Evolutionary conservation across 2,113 vertebrate genomes (phyloP), one percentile per base, ranked within the genome.

Genomic region (Nettapus auritus): DNA sequence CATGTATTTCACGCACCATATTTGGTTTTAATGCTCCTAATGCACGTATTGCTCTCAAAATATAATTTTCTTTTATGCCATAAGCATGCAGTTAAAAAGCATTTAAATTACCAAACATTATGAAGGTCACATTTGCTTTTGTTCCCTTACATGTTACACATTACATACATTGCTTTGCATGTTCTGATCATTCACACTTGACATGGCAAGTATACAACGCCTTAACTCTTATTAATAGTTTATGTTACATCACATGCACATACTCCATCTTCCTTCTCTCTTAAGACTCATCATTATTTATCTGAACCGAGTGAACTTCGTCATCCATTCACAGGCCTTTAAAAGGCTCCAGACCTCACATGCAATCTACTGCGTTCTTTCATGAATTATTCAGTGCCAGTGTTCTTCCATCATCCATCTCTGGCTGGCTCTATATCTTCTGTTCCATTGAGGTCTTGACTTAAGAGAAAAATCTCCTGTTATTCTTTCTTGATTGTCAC

Each of bases 381-480:
- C 63, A 81, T 84, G 53, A 91, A 94, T 94, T 92, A 96, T 96
- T 97, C 89, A 53, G 34, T 71, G 69, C 40, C 76, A 42, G 44
- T 59, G 40, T 76, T 94, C 59, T 91, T 92, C 93, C 91, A 84
- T 62, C 94, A 91, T 68, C 25, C 60, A 66, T 90, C 82, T 89
- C 94, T 92, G 53, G 76, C 76, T 94, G 59, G 40, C 56, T 95
- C 83, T 42, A 40, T 80, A 83, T 90, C 82, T 96, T 82, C 84
- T 3, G 6, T 81, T 67, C 82, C 86, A 57, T 25, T 85, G 77
- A 95, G 64, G 86, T 95, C 83, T 89, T 89, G 53, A 86, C 67
- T 70, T 83, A 78, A 6, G 33, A 94, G 69, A 42, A 96, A 66
- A 92, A 89, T 94, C 88, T 96, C 67, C 85, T 91, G 91, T 88